Conservation (phyloP, 2,888 invertebrate species). For the Podabrus alpinus region DNA sequence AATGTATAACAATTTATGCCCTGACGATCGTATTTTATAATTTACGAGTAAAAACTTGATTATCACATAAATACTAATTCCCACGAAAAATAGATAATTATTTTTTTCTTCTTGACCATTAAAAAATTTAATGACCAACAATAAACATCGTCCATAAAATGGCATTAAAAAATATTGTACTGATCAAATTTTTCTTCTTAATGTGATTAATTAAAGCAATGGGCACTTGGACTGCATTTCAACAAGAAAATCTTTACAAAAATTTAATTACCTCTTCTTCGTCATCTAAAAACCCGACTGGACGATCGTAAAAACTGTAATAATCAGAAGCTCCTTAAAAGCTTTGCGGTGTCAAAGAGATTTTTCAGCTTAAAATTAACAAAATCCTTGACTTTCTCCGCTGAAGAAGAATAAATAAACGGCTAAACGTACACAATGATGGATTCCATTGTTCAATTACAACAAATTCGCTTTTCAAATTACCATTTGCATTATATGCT, state of each 20-base stretch:
- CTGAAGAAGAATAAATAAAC: background rate
- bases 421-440: background rate
- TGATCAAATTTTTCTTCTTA: background rate
- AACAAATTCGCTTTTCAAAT: background rate
- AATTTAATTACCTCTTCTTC: background rate
- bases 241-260: background rate
- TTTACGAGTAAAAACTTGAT: constrained; percentile 16
- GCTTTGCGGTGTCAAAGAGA: background rate
- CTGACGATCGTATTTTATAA: constrained; percentile 21
- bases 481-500: background rate
- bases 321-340: background rate
- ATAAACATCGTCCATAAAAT: constrained; percentile 1
- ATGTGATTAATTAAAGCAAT: background rate
- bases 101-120: background rate
- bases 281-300: background rate
- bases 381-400: background rate
- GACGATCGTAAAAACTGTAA: background rate
- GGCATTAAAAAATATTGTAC: background rate
- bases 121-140: constrained; percentile 1
- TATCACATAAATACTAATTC: constrained; percentile 1
- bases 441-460: background rate
- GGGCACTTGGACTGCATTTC: background rate
- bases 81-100: constrained; percentile 1
- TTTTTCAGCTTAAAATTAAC: background rate
- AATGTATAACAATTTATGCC: constrained; percentile 25